A percentile compares a stretch with the other conserved stretches of the same genome.
These are phyloP conservation scores for Syrista parreyssii DNA, from an alignment of 2,888 invertebrate genomes.

Conservation along the genomic window DNA sequence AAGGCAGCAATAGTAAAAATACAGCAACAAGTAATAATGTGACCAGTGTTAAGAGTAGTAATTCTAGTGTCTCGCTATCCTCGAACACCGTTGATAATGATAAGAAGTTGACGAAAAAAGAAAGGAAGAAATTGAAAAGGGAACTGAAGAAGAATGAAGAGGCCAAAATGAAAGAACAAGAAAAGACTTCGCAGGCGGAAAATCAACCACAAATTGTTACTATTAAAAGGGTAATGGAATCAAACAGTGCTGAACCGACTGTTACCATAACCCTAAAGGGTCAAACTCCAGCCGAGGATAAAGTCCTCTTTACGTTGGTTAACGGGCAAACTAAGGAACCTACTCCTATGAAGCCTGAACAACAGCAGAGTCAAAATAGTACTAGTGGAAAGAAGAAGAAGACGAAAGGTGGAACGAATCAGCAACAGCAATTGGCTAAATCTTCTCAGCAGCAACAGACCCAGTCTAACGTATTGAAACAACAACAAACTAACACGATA, in stretches of 20 bases:
- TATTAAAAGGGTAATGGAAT: slow-evolving; percentile 77
- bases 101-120: slow-evolving; percentile 62
- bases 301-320: slow-evolving; percentile 78
- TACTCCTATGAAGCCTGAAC: slow-evolving; percentile 37
- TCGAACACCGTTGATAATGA: slow-evolving; percentile 9
- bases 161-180: slow-evolving; percentile 52
- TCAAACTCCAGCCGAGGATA: slow-evolving; percentile 78
- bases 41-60: slow-evolving; percentile 24
- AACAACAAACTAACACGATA: slow-evolving; percentile 41
- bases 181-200: slow-evolving; percentile 36
- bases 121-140: slow-evolving; percentile 57
- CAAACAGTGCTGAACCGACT: slow-evolving; percentile 75
- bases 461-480: slow-evolving; percentile 38
- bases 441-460: slow-evolving; percentile 14
- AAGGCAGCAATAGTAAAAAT: slow-evolving; percentile 29
- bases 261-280: slow-evolving; percentile 83
- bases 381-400: slow-evolving; percentile 56
- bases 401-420: slow-evolving; percentile 43
- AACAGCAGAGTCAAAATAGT: slow-evolving; percentile 43
- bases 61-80: slow-evolving; percentile 5
- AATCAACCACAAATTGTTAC: slow-evolving; percentile 70
- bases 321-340: slow-evolving; percentile 69
- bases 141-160: slow-evolving; percentile 61
- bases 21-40: slow-evolving; percentile 16
- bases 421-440: slow-evolving; percentile 18